A percentile compares a stretch with the other conserved stretches of the same genome.
Conservation (phyloP, 2,797 vertebrate species). For the Anguilla megastoma region DNA sequence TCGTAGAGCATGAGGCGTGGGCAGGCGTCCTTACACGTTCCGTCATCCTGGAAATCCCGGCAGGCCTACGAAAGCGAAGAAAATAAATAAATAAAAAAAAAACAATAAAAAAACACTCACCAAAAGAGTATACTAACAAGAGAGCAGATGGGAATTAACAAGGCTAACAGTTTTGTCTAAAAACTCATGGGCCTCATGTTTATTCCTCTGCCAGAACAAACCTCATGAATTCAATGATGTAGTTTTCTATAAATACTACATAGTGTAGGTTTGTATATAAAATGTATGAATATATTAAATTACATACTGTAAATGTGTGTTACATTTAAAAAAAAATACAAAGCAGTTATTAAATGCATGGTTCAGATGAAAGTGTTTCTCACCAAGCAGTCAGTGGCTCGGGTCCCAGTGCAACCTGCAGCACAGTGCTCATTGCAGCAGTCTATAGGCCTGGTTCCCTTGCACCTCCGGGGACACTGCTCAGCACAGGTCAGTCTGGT, state of each 20-base stretch:
- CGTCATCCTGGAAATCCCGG: conserved; percentile 86
- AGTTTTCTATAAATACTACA: too few species aligned
- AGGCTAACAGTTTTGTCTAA: too few species aligned
- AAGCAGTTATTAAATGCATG: too few species aligned
- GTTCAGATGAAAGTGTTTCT: conserved; percentile 42
- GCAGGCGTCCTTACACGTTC: conserved; percentile 89
- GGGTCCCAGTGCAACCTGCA: conserved; percentile 89
- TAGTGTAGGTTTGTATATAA: too few species aligned
- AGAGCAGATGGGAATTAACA: too few species aligned
- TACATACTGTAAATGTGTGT: too few species aligned
- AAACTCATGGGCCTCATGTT: too few species aligned
- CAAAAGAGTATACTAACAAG: conserved; percentile 36
- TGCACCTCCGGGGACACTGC: conserved; percentile 92
- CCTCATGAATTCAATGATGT: too few species aligned
- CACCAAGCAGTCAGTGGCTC: conserved; percentile 92
- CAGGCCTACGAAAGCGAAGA: conserved; percentile 80
- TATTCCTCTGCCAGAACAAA: too few species aligned
- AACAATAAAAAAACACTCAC: not conserved
- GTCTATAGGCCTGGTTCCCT: conserved; percentile 86
- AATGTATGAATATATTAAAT: too few species aligned
- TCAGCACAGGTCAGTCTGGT: conserved; percentile 92
- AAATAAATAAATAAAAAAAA: not conserved
- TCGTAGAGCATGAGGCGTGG: conserved; percentile 85
- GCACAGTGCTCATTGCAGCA: conserved; percentile 97
- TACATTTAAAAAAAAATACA: too few species aligned